Conservation (phyloP, 2,888 invertebrate genomes). For the Dryococelus australis region DNA sequence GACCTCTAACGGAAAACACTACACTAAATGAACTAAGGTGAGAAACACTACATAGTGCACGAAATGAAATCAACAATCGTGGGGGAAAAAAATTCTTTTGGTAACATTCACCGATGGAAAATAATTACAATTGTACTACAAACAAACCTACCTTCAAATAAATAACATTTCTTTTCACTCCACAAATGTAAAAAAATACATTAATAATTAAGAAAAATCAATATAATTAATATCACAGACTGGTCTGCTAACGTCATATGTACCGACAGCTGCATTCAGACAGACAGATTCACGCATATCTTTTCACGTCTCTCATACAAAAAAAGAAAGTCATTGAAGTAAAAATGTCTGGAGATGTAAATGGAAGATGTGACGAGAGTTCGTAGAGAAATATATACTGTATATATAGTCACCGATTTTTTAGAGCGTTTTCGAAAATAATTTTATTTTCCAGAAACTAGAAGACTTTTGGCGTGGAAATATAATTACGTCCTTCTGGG, state of each 20-base stretch:
- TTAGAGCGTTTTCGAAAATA: neutral
- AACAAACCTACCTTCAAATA: neutral
- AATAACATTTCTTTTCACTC: neutral
- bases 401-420: neutral
- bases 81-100: neutral
- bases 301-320: neutral
- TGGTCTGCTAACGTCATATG: slow-evolving; percentile 26
- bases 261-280: neutral
- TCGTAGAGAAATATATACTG: neutral
- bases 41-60: neutral
- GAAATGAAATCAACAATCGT: neutral
- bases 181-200: neutral
- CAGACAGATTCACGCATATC: neutral
- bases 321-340: neutral
- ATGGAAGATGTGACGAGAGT: neutral
- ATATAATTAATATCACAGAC: slow-evolving; percentile 35
- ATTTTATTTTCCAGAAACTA: neutral
- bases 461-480: no score
- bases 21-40: neutral
- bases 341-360: neutral
- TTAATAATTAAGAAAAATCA: neutral
- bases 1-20: neutral
- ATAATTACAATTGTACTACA: neutral
- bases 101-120: neutral
- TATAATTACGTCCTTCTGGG: neutral